Evolutionary conservation across 2,888 invertebrate genomes (phyloP).

Genomic region (Trissolcus brochymenae): DNA sequence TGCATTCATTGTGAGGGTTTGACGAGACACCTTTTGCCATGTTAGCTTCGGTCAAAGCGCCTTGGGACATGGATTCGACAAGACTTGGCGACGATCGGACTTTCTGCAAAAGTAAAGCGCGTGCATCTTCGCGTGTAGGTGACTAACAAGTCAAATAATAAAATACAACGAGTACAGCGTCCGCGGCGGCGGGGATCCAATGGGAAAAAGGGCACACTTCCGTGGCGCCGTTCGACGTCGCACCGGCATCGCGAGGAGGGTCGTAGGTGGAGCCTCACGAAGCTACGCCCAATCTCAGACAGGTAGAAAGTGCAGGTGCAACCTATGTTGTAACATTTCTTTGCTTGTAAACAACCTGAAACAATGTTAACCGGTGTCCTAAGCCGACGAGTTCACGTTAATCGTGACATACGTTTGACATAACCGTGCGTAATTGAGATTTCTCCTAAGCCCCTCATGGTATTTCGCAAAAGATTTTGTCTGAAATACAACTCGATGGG

Average conservation of each 20-base stretch:
- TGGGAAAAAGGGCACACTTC: slow-evolving; percentile 66
- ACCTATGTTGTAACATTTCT: slow-evolving; percentile 28
- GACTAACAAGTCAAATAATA: slow-evolving; percentile 71
- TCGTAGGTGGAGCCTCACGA: slow-evolving; percentile 72
- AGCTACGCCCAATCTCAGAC: slow-evolving; percentile 73
- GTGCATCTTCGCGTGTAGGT: slow-evolving; percentile 58
- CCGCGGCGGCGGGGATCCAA: slow-evolving; percentile 71
- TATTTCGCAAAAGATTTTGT: too few relatives aligned
- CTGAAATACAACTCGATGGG: too few relatives aligned
- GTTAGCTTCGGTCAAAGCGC: slow-evolving; percentile 21
- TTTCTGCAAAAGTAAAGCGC: slow-evolving; percentile 47
- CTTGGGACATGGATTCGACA: slow-evolving; percentile 25
- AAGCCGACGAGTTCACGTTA: not conserved
- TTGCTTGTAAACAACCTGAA: slow-evolving; percentile 29
- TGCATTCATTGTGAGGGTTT: not conserved
- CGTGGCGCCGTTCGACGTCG: slow-evolving; percentile 72
- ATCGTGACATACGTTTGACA: not conserved
- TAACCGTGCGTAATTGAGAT: not conserved
- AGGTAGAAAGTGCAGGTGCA: slow-evolving; percentile 74
- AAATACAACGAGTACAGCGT: slow-evolving; percentile 68
- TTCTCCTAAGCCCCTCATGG: too few relatives aligned
- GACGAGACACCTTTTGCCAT: not conserved
- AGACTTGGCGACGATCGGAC: slow-evolving; percentile 10
- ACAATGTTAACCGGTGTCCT: slow-evolving; percentile 8
- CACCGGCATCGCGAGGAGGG: slow-evolving; percentile 70